Base-by-base conservation (phyloP, 2,797 vertebrate genomes). In the Malacoctenus gilli region DNA sequence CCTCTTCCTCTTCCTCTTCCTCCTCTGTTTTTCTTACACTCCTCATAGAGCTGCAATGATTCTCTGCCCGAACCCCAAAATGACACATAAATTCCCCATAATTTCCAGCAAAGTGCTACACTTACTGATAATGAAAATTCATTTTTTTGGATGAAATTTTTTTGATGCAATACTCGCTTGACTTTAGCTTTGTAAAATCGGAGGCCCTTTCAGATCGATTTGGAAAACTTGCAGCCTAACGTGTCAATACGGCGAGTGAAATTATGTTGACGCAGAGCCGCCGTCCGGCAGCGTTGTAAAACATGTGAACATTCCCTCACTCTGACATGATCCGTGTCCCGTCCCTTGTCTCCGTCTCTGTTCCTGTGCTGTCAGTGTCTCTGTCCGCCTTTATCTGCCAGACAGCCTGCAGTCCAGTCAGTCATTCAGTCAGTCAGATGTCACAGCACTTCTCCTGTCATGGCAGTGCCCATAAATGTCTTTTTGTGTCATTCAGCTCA, bases 391-490 rank as follows among this genome's bases (percentile, higher is more conserved):
- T 73, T 60, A 66, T 83, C 69, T 59, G 76, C 72, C 82, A 78
- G 59, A 35, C 56, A 49, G 66, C 57, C 52, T 4, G 22, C 44
- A 48, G 77, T 71, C 64, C 62, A 60, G 72, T 62, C 82, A 75
- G 31, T 65, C 60, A 28, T 58, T 58, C 69, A 16, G 54, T 58
- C 65, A 66, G 59, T 73, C 84, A 77, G 60, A 59, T 58, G 72
- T 82, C 69, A 62, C 68, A n/a, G 57, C 55, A 51, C 59, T 51
- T 72, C 80, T 76, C 66, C 64, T 71, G 84, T 83, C 86, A 81
- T 80, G 81, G 75, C 77, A 78, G 64, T 68, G 64, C 61, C 81
- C 77, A 85, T 83, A 84, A 85, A 82, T 85, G 84, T 85, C 84
- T 83, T 79, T 84, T 75, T 62, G 78, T 86, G 84, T 86, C 79